Base-by-base conservation (phyloP, 1,140 invertebrate genomes). In the Heliconius hermathena region DNA sequence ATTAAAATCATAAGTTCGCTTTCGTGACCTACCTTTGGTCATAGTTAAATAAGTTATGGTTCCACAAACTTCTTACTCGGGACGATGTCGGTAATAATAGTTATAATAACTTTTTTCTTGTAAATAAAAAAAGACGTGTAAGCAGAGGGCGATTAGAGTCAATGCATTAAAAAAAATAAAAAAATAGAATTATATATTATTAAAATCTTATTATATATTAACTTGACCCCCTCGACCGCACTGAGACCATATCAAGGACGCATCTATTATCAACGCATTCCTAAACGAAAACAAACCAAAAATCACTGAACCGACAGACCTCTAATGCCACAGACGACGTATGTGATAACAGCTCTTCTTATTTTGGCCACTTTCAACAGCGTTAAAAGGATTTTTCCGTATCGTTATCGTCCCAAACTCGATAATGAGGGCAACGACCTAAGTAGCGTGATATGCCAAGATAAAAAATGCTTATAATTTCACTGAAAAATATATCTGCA, bases 371-470 rank as follows among this genome's bases (percentile, higher is more conserved):
- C 76, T 72, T 85, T 89, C 89, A 92, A 92, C 89, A 88, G 76
- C 80, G 77, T 82, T 82, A 83, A 90, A 90, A 88, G 88, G 88
- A 86, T 92, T 92, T 93, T 94, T 93, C 90, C 91, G 89, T 92
- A 86, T 88, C 85, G 86, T 89, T 91, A 94, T 93, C 92, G 85
- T 84, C 81, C 87, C 79, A 82, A 88, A 87, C 82, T 80, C 81
- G 91, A 94, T 94, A 93, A 90, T 88, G 87, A 86, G 91, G 86
- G 83, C 90, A 89, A 88, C 85, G 91, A 93, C 89, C 91, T 84
- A 76, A 77, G 76, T 90, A 90, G 87, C 89, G 87, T 93, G 90
- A 89, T 87, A 85, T 78, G 77, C 66, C 57, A 46, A 79, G 85
- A 89, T 87, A 86, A 78, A 84, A 86, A 73, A 75, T 72, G 76